Percentiles rank a stretch among this genome's conserved stretches.
phyloP scores from a whole-genome alignment of 2,888 invertebrate genomes.

The Acleris literana region DNA sequence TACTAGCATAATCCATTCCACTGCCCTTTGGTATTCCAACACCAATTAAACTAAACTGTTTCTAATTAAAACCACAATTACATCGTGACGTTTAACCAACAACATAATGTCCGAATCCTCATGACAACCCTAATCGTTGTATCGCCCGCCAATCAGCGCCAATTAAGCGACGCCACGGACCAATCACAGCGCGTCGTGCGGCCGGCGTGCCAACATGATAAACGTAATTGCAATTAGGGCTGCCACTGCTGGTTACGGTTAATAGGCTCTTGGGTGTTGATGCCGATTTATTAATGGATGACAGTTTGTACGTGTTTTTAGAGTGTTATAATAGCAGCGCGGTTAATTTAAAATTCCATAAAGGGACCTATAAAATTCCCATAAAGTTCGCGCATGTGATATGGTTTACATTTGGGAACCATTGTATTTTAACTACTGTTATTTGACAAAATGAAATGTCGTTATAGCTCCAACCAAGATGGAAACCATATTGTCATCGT shows the following conservation, averaged over 20 bases:
- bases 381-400: neutral
- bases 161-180: constrained; percentile 25
- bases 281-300: constrained; percentile 7
- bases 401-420: too few species aligned
- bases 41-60: neutral
- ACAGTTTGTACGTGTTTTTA: constrained; percentile 3
- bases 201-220: constrained; percentile 34
- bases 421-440: too few species aligned
- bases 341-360: neutral
- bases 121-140: constrained; percentile 33
- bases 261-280: constrained; percentile 29
- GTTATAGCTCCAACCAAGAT: too few species aligned
- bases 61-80: constrained; percentile 10
- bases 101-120: constrained; percentile 22
- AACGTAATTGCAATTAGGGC: constrained; percentile 32
- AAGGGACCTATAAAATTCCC: neutral
- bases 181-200: constrained; percentile 28
- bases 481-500: too few species aligned
- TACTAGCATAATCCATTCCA: too few species aligned
- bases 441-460: too few species aligned
- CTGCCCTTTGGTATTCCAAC: too few species aligned
- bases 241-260: constrained; percentile 26
- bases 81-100: constrained; percentile 5
- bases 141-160: constrained; percentile 35
- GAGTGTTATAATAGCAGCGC: neutral